These are phyloP conservation scores for Halcyon leucocephala DNA, from an alignment of 2,797 vertebrate genomes.

Conservation along the genomic window DNA sequence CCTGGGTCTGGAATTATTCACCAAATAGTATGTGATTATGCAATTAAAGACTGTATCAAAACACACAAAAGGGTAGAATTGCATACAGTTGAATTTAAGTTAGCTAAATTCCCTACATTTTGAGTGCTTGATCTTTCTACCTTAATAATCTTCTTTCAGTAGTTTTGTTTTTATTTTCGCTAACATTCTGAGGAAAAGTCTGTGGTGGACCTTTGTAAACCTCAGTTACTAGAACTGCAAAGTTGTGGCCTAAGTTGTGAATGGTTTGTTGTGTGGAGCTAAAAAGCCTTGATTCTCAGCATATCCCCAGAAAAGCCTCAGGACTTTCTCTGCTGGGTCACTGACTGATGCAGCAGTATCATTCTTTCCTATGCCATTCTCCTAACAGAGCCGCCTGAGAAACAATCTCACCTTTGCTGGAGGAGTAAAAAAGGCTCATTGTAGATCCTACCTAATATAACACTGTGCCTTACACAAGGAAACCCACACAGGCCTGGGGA, in stretches of 20 bases:
- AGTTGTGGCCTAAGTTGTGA: conserved; percentile 20
- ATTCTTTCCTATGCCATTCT: conserved; percentile 26
- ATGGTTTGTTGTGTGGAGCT: conserved; percentile 25
- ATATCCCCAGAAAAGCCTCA: background rate
- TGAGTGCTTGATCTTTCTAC: background rate
- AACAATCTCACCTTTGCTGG: conserved; percentile 38
- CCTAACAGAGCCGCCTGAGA: background rate
- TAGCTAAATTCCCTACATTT: background rate
- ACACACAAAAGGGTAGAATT: conserved; percentile 52
- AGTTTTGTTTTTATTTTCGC: conserved; percentile 22
- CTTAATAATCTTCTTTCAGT: background rate
- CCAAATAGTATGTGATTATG: conserved; percentile 60
- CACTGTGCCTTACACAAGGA: background rate
- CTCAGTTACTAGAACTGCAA: conserved; percentile 30
- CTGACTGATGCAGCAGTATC: background rate
- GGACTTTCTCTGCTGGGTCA: conserved; percentile 1
- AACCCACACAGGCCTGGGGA: conserved; percentile 11
- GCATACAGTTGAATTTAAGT: background rate
- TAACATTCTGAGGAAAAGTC: background rate
- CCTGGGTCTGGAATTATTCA: conserved; percentile 65
- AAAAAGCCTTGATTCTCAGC: background rate
- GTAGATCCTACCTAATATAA: background rate
- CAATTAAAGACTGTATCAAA: conserved; percentile 69
- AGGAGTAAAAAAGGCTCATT: conserved; percentile 21
- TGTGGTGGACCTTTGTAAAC: background rate